Percentiles rank a stretch among this genome's conserved stretches.
phyloP scores from a whole-genome alignment of 2,113 vertebrate species.

The Triplophysa siluroides region DNA sequence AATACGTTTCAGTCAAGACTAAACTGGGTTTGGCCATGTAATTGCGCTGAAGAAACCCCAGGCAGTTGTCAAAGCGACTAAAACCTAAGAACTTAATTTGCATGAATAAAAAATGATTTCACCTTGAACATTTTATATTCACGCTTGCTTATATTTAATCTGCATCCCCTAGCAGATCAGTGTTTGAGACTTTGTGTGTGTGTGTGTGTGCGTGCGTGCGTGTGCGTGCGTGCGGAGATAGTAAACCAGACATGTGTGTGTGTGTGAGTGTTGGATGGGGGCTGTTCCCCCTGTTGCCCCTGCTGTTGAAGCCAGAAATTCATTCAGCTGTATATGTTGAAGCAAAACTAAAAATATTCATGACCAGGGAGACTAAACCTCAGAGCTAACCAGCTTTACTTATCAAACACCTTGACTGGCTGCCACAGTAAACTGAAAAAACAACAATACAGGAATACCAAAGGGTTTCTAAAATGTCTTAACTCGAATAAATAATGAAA shows the following conservation, averaged over 20 bases:
- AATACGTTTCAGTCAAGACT: conserved; percentile 68
- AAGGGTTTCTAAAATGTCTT: not conserved
- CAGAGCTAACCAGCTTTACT: conserved; percentile 5
- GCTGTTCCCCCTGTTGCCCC: conserved; percentile 10
- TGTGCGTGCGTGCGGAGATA: too few species aligned
- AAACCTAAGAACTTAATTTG: conserved; percentile 52
- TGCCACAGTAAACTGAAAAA: not conserved
- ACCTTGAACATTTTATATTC: conserved; percentile 57
- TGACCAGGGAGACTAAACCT: conserved; percentile 18
- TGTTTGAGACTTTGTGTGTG: conserved; percentile 36
- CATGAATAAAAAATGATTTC: conserved; percentile 53
- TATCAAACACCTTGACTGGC: conserved; percentile 10
- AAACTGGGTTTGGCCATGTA: conserved; percentile 59
- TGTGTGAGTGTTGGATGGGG: conserved; percentile 26
- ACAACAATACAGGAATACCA: not conserved
- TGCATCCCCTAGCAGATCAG: conserved; percentile 37
- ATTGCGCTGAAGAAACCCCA: conserved; percentile 60
- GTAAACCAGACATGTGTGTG: too few species aligned
- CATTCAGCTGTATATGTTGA: not conserved
- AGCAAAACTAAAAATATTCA: conserved; percentile 38
- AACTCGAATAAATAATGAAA: too few species aligned
- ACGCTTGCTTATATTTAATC: conserved; percentile 50
- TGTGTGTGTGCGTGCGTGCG: not conserved
- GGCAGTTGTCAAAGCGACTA: conserved; percentile 55
- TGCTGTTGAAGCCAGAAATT: not conserved